Base-by-base conservation (phyloP, 2,888 invertebrate genomes). In the Steinernema hermaphroditum region DNA sequence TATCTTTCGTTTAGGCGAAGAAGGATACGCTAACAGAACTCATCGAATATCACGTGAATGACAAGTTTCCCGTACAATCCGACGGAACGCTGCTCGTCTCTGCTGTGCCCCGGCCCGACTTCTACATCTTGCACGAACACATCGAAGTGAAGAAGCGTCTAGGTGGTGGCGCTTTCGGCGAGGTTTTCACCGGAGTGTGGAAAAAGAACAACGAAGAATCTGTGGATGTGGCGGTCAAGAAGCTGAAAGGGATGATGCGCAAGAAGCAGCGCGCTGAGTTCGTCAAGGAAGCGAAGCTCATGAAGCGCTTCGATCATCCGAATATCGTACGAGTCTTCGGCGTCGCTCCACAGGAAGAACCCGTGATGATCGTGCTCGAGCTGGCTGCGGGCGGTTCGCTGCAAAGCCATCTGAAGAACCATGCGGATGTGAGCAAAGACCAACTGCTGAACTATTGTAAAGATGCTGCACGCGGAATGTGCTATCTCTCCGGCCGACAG, bases 321-420 rank as follows among this genome's bases (percentile, higher is more conserved):
- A 75, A 75, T 46, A 75, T 75, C 68, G 75, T 75, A 6, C 50
- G 44, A 29, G 37, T 73, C 6, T 74, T 44, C 34, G 73, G 75
- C 22, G 74, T 75, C n/a, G 74, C 74, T 37, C 41, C 72, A 16
- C 71, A 75, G 62, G 75, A 75, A 41, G 75, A 75, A 34, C 75
- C 75, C 22, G 50, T 75, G 19, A 70, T 75, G 69, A 75, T 75
- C 19, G 49, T 75, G 19, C 70, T 75, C 14, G 75, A 75, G 69
- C 49, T 75, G 29, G 68, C 75, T 19, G 12, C 62, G 9, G 77
- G 80, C 9, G 81, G 81, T 9, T 76, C 76, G 22, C 70, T 79
- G 12, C 75, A 79, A 62, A 57, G 24, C 8, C 43, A 68, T n/a
- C 46, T 76, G 19, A 50, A 75, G 41, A 43, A 69, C n/a, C 43